These are phyloP conservation scores for Pantherophis alleghaniensis DNA, from an alignment of 2,797 vertebrate genomes.

Conservation along the genomic window DNA sequence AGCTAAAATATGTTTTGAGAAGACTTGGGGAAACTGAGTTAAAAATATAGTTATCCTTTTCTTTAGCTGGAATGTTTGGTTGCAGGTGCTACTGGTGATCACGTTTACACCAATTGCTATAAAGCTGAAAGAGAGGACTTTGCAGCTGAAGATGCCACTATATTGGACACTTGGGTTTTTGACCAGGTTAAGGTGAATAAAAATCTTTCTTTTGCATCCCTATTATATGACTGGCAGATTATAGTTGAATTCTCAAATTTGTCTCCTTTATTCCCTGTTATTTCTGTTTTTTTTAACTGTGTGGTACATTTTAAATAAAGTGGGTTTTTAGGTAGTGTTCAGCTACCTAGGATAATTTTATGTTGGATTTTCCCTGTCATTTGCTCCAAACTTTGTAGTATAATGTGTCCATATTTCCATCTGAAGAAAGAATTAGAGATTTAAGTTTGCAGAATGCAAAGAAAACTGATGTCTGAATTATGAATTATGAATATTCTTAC, in stretches of 20 bases:
- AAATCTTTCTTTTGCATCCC: not conserved
- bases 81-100: constrained; percentile 87
- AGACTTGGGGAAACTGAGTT: not conserved
- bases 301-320: not conserved
- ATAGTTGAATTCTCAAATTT: not conserved
- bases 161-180: constrained; percentile 94
- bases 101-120: constrained; percentile 86
- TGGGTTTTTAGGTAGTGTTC: not conserved
- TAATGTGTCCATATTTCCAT: not conserved
- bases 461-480: not conserved
- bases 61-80: not conserved
- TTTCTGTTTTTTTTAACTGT: not conserved
- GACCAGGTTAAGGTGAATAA: constrained; percentile 85
- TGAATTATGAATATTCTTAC: not conserved
- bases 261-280: not conserved
- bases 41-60: not conserved
- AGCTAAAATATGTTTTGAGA: not conserved
- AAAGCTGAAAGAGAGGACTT: constrained; percentile 87
- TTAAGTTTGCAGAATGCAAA: not conserved
- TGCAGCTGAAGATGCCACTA: constrained; percentile 86
- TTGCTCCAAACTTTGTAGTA: not conserved
- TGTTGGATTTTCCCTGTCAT: not conserved
- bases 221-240: not conserved
- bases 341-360: not conserved
- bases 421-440: not conserved